Base-by-base conservation (phyloP, 2,797 vertebrate species). In the Enoplosus armatus region DNA sequence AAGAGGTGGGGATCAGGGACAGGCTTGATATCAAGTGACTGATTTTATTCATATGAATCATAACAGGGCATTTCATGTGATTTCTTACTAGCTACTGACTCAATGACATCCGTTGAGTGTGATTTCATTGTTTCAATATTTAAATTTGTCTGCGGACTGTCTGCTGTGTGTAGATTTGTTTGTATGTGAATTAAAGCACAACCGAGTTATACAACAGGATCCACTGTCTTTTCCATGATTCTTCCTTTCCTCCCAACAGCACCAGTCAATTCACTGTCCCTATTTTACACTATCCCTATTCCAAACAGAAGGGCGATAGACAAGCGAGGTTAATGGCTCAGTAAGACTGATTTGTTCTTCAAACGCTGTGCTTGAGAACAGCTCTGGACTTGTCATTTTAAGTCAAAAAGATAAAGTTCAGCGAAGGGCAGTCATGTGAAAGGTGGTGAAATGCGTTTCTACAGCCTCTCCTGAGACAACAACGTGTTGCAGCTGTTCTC, bases 401-500 rank as follows among this genome's bases (percentile, higher is more conserved):
- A 41, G 12, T 79, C 35, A 70, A 45, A 76, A 84, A 75, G 53
- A 39, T 33, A 41, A 77, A 72, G 76, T 73, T 82, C 45, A 68
- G 18, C 0, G 11, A 66, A 77, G 75, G 68, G 74, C 68, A 65
- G 55, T 74, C 53, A 79, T 39, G 50, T 75, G 60, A 67, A 72
- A 24, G 45, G 55, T 35, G 55, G 8, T 26, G 54, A 75, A 79
- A 63, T 61, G 41, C 37, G 47, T 72, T 66, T 75, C 54, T 55
- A n/a, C 60, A 68, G 78, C 27, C 26, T 39, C 50, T 54, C 27
- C 69, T 66, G 45, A 78, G 71, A 77, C 72, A 78, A 79, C 64
- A 41, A 76, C 82, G 75, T 56, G 15, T 37, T 20, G 72, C 87
- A 90, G 89, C 90, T 92, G 93, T 88, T 63, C 72, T 78, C 14